Evolutionary conservation across 2,888 invertebrate genomes (phyloP), one percentile per base, ranked within the genome.

Genomic region (Ochropacha duplaris): DNA sequence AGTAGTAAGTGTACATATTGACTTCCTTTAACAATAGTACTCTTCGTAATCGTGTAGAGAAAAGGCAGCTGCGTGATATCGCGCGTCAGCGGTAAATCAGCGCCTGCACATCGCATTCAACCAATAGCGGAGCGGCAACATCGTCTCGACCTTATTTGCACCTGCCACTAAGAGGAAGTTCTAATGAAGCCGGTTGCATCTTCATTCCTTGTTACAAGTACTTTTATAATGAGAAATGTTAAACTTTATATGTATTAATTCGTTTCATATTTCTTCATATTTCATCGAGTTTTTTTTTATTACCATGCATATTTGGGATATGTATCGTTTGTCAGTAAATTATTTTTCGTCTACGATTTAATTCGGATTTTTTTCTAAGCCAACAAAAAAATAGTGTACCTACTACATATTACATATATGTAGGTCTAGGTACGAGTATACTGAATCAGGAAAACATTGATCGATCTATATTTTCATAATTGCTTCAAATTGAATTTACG

Each of bases 141-240:
- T 67, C 69, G 71, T 72, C 72, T 67, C 69, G 66, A 61, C 71
- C 76, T 76, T 71, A 74, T 77, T 78, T 76, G 85, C 90, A 90
- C 90, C 90, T 90, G 90, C 85, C 83, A 67, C 61, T 65, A 78
- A 80, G 68, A 87, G 89, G 90, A 90, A 89, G 87, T 69, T 80
- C 76, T 82, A 84, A 84, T 79, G 79, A 81, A 76, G 63, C 78
- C 68, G 66, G 66, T 66, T 75, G 73, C 75, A 69, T 81, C 70
- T 76, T 44, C 44, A n/a, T 19, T 44, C 19, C 16, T 19, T 44
- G 44, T 44, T 19, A 44, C 44, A n/a, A 39, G 39, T 19, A 44
- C 44, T 44, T 44, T 44, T 44, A 44, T 31, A 14, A 34, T 19
- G 22, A 19, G 50, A 51, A 51, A 28, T 28, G 6, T 28, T 9